Evolutionary conservation across 2,888 invertebrate species (phyloP), one percentile per base, ranked within the genome.

Genomic region (Lottia scabra): DNA sequence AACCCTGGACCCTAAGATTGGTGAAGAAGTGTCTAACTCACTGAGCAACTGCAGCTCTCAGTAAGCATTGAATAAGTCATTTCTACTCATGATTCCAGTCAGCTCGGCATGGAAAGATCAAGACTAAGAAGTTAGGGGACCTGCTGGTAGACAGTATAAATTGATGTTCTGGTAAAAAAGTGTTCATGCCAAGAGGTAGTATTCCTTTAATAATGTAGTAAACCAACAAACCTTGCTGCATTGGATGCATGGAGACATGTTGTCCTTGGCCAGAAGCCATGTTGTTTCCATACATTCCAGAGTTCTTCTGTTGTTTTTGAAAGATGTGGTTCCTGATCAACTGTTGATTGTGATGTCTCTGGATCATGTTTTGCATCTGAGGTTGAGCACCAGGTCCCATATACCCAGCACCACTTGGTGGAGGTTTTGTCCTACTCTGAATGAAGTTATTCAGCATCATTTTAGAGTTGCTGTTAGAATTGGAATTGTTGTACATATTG

Each of bases 341-440:
- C 67, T 76, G 80, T n/a, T 81, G 80, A 56, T 78, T 78, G 15
- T 78, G 77, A 43, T 78, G 76, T 68, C 80, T 75, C 72, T 80
- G 81, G 15, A 80, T 76, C 77, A 81, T 77, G 15, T n/a, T 56
- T 56, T 65, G 56, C 45, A 71, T 71, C 69, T 68, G 74, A 30
- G 69, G 63, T 70, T 74, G 69, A n/a, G 56, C 66, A 12, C 38
- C 19, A 8, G 66, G 45, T 45, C 16, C 26, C 44, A 66, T 66
- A 12, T 43, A 45, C 6, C 56, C 19, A 0, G 56, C 19, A 56
- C 13, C 23, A 12, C 13, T 23, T 23, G 19, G 19, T 23, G 19
- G 56, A 23, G 56, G 56, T 56, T 56, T 56, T 8, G 38, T 63
- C 16, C 67, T 27, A 30, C 63, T 70, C 23, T 68, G 68, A 26